Conservation (phyloP, 2,888 invertebrate genomes). For the Drosophila demipolita region DNA sequence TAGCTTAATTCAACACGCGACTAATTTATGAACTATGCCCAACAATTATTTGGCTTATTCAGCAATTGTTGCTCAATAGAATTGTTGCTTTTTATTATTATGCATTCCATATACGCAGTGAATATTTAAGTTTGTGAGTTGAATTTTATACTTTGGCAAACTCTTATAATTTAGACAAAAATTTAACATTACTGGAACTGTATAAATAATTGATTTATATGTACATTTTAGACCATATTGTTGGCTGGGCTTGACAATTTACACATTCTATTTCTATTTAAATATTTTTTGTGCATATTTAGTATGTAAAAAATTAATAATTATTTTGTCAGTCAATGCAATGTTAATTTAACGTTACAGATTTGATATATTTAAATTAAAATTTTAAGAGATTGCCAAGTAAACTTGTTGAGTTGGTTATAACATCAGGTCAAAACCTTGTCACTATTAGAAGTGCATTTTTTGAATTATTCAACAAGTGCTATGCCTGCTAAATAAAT, state of each 20-base stretch:
- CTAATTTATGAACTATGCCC: constrained; percentile 9
- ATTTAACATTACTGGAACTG: not conserved
- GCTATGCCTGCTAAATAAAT: not conserved
- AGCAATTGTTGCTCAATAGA: constrained; percentile 10
- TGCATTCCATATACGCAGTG: constrained; percentile 6
- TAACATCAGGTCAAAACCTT: constrained; percentile 10
- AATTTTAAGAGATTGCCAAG: not conserved
- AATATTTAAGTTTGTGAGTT: not conserved
- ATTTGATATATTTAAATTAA: not conserved
- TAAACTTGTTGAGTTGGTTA: constrained; percentile 8
- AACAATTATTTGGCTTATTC: constrained; percentile 17
- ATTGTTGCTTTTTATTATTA: not conserved
- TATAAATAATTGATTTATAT: not conserved
- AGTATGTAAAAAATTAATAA: not conserved
- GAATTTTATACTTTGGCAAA: not conserved
- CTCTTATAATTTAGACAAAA: not conserved
- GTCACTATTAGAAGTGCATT: constrained; percentile 10
- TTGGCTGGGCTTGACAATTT: not conserved
- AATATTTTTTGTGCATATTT: constrained; percentile 1
- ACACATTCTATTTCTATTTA: not conserved
- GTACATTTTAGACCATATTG: not conserved
- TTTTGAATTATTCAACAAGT: constrained; percentile 33
- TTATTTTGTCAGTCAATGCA: constrained; percentile 1
- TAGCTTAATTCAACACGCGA: constrained; percentile 36
- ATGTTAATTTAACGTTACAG: not conserved